Base-by-base conservation (phyloP, 2,888 invertebrate species). In the Sphaerophoria taeniata region DNA sequence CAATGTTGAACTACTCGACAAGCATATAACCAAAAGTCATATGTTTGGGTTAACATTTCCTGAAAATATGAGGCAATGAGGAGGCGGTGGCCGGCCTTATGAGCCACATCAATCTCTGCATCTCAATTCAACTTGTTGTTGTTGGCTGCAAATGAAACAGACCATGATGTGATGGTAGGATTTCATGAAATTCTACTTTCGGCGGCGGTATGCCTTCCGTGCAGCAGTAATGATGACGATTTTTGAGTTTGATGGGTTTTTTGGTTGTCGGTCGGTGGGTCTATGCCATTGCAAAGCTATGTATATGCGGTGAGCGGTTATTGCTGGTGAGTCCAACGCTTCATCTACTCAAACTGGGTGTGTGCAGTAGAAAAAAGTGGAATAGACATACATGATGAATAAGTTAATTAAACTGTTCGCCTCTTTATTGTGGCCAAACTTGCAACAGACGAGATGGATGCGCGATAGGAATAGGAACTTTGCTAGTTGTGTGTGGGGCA, bases 31-130 rank as follows among this genome's bases (percentile, higher is more conserved):
- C 24, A 24, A 24, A 24, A 24, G 34, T 65, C 76, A 81, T 81
- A 73, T 81, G 85, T 81, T 85, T 76, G 76, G 53, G 69, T 81
- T 76, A 81, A 69, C 70, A 77, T 85, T 85, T 85, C 85, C 81
- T 85, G 85, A 76, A 72, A 24, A 24, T 24, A 33, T 67, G 39
- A 71, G 16, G 55, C 75, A 69, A 85, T 76, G 73, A 81, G 81
- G 69, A 81, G 85, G 85, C 85, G 85, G 81, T 72, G 69, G 58
- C 73, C 63, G 12, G 55, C 67, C 43, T 72, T 63, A 85, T 77
- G 81, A 71, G 69, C 72, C 63, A 63, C 85, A 85, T 85, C 85
- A 85, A 77, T 85, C 85, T 2, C 2, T 69, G 45, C 81, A 77
- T 81, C 85, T 24, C 24, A 24, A 24, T 24, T 24, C 24, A 24